A percentile compares a stretch with the other conserved stretches of the same genome.
phyloP scores from a whole-genome alignment of 2,113 vertebrate genomes.

The Pogona vitticeps region DNA sequence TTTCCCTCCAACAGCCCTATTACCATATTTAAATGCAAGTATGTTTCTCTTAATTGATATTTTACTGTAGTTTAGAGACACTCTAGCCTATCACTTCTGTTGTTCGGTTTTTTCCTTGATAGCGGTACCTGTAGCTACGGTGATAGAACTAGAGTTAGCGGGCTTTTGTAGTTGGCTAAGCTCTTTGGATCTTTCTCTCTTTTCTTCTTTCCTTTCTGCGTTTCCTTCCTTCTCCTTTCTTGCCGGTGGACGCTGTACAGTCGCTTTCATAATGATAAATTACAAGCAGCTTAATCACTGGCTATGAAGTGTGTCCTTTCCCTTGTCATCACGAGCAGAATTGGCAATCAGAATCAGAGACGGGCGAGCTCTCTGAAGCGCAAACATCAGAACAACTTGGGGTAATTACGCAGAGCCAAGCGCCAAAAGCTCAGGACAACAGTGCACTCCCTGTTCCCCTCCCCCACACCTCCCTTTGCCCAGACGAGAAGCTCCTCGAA shows the following conservation, averaged over 20 bases:
- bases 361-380: not conserved
- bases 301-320: slow-evolving; percentile 11
- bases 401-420: not conserved
- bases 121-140: slow-evolving; percentile 67
- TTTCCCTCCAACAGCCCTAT: slow-evolving; percentile 77
- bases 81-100: slow-evolving; percentile 68
- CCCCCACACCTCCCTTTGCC: not conserved
- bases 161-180: slow-evolving; percentile 68
- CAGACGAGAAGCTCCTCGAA: too few relatives aligned
- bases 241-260: slow-evolving; percentile 48
- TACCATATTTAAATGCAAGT: slow-evolving; percentile 88
- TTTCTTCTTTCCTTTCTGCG: slow-evolving; percentile 3
- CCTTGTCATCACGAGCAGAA: not conserved
- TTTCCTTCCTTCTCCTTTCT: slow-evolving; percentile 20
- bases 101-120: slow-evolving; percentile 51
- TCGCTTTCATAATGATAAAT: slow-evolving; percentile 38
- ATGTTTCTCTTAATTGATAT: slow-evolving; percentile 78
- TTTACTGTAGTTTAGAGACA: slow-evolving; percentile 73
- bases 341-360: not conserved
- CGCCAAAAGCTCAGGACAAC: not conserved
- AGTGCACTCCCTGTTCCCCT: not conserved
- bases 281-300: accelerated
- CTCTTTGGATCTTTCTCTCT: slow-evolving; percentile 27
- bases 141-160: slow-evolving; percentile 67
- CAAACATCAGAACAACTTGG: not conserved